Evolutionary conservation across 2,888 invertebrate genomes (phyloP), one percentile per base, ranked within the genome.

Genomic region (Liodrosophila aerea): DNA sequence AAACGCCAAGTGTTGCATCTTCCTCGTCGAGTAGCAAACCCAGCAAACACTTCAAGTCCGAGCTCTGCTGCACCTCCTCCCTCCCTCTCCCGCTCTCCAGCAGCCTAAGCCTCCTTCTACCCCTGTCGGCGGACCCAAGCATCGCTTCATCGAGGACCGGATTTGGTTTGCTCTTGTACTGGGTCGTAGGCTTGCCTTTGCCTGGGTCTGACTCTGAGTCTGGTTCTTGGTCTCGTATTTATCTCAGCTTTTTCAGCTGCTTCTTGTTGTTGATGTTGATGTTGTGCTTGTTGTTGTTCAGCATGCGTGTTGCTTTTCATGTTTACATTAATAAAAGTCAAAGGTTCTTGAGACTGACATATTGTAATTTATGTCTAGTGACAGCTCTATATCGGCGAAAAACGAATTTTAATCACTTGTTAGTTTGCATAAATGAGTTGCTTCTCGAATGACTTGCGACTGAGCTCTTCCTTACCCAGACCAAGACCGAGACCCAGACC

Each of bases 301-400:
- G 80, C 80, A 61, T 82, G 82, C 86, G 84, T 82, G 86, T 82
- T 82, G 85, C 85, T 72, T 78, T 82, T 75, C 82, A 82, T 82
- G 82, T 82, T 85, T 86, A 82, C 86, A 82, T 82, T 86, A 82
- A 82, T 82, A 82, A 84, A 84, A 82, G 82, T 82, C 82, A 82
- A 82, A 82, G 82, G 82, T 82, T 82, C 82, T 83, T 65, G 82
- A 84, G 66, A 76, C 86, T 83, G 83, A 83, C 86, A 85, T 84
- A 85, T 83, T 83, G 85, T 84, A 86, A 83, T 86, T 86, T 83
- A 86, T 86, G 78, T 85, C 65, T 71, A 83, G 81, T 86, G 83
- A 83, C 83, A 83, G 83, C 83, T 83, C 85, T 72, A 86, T 85
- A 86, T 81, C 81, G 85, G 78, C 72, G 66, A 68, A 75, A 22